Evolutionary conservation across 2,113 vertebrate genomes (phyloP), one percentile per base, ranked within the genome.

Genomic region (Phyllostomus hastatus): DNA sequence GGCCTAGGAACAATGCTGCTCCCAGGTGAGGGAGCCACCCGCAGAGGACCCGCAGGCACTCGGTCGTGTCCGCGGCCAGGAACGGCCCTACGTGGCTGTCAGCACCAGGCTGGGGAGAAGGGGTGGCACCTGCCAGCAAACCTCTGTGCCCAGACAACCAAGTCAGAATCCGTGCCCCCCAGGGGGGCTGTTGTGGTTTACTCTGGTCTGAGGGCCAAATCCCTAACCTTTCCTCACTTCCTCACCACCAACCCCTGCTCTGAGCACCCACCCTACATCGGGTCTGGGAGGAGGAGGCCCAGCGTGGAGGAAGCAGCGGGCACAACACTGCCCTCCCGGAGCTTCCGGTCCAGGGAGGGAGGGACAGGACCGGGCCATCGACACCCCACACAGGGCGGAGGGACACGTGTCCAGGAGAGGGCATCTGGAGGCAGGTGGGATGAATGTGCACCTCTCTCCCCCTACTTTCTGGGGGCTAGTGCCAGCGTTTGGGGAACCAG

Each of bases 61-160:
- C 5, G 41, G 61, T 41, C 50, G 0, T 0, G 15, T 0, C 14
- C 12, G 46, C 35, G 54, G 43, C 33, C 41, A 59, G 61, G 41
- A 46, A 11, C 0, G 1, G 66, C 72, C 50, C 28, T 10, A 19
- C 0, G 0, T 10, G 79, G 76, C 28, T n/a, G 10, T 33, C 4
- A 9, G 43, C 38, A 7, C 31, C 0, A 0, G 31, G n/a, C 38
- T n/a, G 26, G n/a, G 9, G 5, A 11, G 26, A 38, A 31, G n/a
- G 41, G 75, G 2, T 26, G 17, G 46, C 4, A 28, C 31, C 64
- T 4, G 28, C 38, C 52, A 46, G 70, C 52, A 81, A 26, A 82
- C 14, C 72, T 72, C 52, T 2, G 31, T 46, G 46, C 57, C n/a
- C 59, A 61, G 46, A 28, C 28, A 41, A 16, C 2, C 4, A 50